Percentiles rank a stretch among this genome's conserved stretches.
phyloP scores from a whole-genome alignment of 2,888 invertebrate species.

The Smittia sp. region DNA sequence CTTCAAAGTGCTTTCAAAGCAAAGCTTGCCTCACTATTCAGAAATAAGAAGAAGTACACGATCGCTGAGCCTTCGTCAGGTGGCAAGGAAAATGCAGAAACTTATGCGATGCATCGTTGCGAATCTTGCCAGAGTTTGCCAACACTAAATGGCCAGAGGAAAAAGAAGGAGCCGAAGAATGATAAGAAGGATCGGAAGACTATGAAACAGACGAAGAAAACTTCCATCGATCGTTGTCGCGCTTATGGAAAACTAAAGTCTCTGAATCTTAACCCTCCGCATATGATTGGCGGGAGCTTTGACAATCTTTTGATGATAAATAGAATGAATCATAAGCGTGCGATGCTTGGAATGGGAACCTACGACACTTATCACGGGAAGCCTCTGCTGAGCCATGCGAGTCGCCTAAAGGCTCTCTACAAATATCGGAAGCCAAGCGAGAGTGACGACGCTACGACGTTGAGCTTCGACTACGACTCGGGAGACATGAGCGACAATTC shows the following conservation, averaged over 20 bases:
- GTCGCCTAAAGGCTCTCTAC: constrained; percentile 19
- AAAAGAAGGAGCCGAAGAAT: background rate
- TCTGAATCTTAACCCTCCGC: constrained; percentile 30
- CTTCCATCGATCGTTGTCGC: background rate
- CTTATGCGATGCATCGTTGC: background rate
- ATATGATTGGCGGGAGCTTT: constrained; percentile 37
- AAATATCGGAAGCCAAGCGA: constrained; percentile 35
- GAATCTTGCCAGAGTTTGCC: constrained; percentile 28
- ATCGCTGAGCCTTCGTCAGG: constrained; percentile 23
- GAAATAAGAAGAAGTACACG: constrained; percentile 36
- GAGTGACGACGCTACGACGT: constrained; percentile 33
- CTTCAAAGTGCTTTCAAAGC: constrained; percentile 29
- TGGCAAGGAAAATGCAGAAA: background rate
- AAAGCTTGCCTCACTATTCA: constrained; percentile 30
- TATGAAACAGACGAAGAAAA: constrained; percentile 14
- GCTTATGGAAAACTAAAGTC: constrained; percentile 20
- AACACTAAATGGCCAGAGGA: background rate
- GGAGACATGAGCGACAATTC: constrained; percentile 34
- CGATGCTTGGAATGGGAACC: background rate
- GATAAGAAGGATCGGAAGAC: background rate
- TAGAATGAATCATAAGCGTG: constrained; percentile 14
- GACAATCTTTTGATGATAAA: constrained; percentile 30
- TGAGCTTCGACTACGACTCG: constrained; percentile 36
- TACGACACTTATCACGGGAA: constrained; percentile 37
- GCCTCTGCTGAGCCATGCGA: constrained; percentile 4